Evolutionary conservation across 1,140 invertebrate species (phyloP), one percentile per base, ranked within the genome.

Genomic region (Pemphigus obesinymphae): DNA sequence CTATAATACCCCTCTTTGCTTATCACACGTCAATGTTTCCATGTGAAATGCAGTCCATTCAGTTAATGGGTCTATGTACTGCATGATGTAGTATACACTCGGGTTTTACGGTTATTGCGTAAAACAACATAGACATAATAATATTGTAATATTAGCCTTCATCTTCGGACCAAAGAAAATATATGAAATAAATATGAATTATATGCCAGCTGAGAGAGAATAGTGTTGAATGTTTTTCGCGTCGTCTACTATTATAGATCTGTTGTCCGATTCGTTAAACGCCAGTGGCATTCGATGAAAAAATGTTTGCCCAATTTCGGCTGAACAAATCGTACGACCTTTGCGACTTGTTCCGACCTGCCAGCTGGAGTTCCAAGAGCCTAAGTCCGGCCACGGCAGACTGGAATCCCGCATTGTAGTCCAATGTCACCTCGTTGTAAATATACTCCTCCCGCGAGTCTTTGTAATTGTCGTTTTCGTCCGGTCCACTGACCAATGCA

Each of bases 381-480:
- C 86, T 83, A 1, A 90, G 83, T 45, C 88, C 89, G 1, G 88
- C 89, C 2, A 90, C 84, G 3, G 87, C 87, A 10, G 88, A 87
- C 50, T 90, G 90, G 84, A 90, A 90, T 3, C 90, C 90, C 8
- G 89, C 89, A 84, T 90, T 91, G 84, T 89, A 90, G 82, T 91
- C 89, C 26, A 90, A 83, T 8, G 89, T 89, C 6, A 90, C 90
- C 83, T 90, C 89, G n/a, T 89, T 90, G 82, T 89, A 89, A 13
- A 89, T 85, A 83, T 88, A 90, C 31, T 90, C 89, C 75, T 88
- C 86, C 66, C 90, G 85, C n/a, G 83, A 83, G 83, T 91, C 90
- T 34, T 86, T 85, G 84, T 90, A 91, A 50, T 87, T 84, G 80
- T 90, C 90, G 45, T 87, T 88, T 70, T 87, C 86, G 83, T 90